Evolutionary conservation across 2,888 invertebrate species (phyloP), one percentile per base, ranked within the genome.

Genomic region (Agriotes lineatus): DNA sequence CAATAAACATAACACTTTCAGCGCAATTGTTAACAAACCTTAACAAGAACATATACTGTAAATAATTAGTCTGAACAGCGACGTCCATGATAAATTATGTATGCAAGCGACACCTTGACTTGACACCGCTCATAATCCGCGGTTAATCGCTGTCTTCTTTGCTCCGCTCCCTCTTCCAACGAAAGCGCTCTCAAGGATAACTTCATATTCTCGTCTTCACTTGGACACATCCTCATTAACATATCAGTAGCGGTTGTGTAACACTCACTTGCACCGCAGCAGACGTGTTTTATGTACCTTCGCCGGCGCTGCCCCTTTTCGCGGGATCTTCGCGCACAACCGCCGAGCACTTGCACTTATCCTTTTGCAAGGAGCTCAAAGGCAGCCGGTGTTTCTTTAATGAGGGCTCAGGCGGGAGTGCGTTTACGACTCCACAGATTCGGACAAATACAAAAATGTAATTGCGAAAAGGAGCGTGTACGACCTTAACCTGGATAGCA

Each of bases 41-140:
- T 71, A 76, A 78, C 76, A 75, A 71, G 73, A 76, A 72, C 72
- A 67, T 70, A 71, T 39, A 58, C 71, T 69, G 72, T 78, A 76
- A 78, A 79, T 79, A 79, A 78, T 79, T 78, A 79, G 77, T 74
- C 72, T 73, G 74, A 75, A 72, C 73, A 74, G 76, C 76, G 72
- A 77, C 74, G 75, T 77, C 73, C 73, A 72, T 79, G 76, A 79
- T 80, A 75, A 79, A 79, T 80, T 80, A 79, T 78, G 78, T 77
- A 78, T 79, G 78, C 76, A 70, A 77, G 74, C 79, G 79, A 79
- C 80, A 80, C 78, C 79, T 79, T 80, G 78, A 78, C 77, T 79
- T 80, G 79, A 79, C 80, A 77, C 75, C 72, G 76, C 73, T 77
- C 72, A 72, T 77, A 77, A 77, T 77, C 74, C 73, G 76, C 75